Percentiles rank a stretch among this genome's conserved stretches.
These are phyloP conservation scores for Pogonocichla stellata DNA, from an alignment of 2,113 vertebrate species.

Conservation along the genomic window DNA sequence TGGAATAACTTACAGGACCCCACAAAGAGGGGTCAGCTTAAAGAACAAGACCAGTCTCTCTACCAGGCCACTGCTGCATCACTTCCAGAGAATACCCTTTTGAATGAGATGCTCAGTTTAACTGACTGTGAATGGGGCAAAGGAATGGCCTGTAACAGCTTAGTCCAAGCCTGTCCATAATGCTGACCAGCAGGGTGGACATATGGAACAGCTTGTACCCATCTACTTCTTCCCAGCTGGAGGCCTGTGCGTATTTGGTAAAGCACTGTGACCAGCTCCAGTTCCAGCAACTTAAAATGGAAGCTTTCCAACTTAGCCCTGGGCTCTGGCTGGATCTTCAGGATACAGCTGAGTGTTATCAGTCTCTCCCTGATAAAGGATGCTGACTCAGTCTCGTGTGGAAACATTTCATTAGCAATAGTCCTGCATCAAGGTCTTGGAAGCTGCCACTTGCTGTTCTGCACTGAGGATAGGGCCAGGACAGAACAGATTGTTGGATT, in stretches of 20 bases:
- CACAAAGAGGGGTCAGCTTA: not conserved
- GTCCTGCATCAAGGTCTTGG: not conserved
- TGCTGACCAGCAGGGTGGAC: not conserved
- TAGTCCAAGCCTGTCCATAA: not conserved
- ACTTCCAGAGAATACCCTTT: not conserved
- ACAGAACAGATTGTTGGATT: not conserved
- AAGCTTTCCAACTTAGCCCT: slow-evolving; percentile 7
- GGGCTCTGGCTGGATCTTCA: not conserved
- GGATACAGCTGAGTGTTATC: not conserved
- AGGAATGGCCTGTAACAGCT: not conserved
- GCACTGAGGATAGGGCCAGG: not conserved
- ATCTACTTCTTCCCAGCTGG: not conserved
- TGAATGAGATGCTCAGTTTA: not conserved
- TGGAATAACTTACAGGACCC: not conserved
- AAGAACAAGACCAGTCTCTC: not conserved
- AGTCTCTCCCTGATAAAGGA: not conserved
- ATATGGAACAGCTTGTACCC: not conserved
- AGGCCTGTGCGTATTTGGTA: not conserved
- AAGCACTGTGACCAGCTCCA: not conserved
- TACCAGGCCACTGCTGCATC: not conserved
- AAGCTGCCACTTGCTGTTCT: not conserved
- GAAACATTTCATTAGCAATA: not conserved
- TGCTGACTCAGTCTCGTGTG: accelerated
- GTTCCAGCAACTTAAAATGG: not conserved
- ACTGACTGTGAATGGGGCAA: not conserved